Percentiles rank a stretch among this genome's conserved stretches.
These are phyloP conservation scores for Dermolepida albohirtum DNA, from an alignment of 2,888 invertebrate genomes.

Conservation along the genomic window DNA sequence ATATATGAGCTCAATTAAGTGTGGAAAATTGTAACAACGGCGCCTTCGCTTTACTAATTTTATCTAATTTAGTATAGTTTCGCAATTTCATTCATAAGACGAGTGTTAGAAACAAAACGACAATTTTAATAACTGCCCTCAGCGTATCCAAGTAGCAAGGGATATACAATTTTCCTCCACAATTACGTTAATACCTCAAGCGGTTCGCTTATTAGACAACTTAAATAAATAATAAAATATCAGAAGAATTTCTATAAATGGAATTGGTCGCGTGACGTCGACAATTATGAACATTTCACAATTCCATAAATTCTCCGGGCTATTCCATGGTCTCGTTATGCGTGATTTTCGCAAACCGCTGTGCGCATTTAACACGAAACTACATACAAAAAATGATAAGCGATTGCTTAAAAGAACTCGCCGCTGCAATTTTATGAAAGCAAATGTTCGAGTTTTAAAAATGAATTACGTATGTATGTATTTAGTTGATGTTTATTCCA, in stretches of 20 bases:
- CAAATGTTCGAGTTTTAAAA: too few species aligned
- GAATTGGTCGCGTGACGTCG: slow-evolving; percentile 53
- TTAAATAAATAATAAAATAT: slow-evolving; percentile 53
- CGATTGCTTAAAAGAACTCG: too few species aligned
- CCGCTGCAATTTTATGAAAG: too few species aligned
- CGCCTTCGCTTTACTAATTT: slow-evolving; percentile 32
- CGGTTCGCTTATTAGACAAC: slow-evolving; percentile 48
- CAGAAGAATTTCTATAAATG: slow-evolving; percentile 54
- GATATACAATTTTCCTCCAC: slow-evolving; percentile 42
- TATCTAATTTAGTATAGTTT: slow-evolving; percentile 38
- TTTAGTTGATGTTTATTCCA: too few species aligned
- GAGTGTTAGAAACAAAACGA: slow-evolving; percentile 37
- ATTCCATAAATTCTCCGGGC: slow-evolving; percentile 43
- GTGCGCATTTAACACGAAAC: too few species aligned
- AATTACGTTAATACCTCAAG: slow-evolving; percentile 45
- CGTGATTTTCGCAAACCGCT: neutral
- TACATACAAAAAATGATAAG: too few species aligned
- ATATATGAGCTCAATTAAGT: slow-evolving; percentile 20
- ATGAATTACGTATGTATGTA: too few species aligned
- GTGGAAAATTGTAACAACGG: slow-evolving; percentile 38
- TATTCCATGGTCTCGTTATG: slow-evolving; percentile 22
- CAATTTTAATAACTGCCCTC: slow-evolving; percentile 41
- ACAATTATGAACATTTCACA: slow-evolving; percentile 52
- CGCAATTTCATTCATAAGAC: slow-evolving; percentile 37
- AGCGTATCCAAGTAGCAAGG: slow-evolving; percentile 39